Evolutionary conservation across 2,888 invertebrate genomes (phyloP).

Genomic region (Lymantria monacha): DNA sequence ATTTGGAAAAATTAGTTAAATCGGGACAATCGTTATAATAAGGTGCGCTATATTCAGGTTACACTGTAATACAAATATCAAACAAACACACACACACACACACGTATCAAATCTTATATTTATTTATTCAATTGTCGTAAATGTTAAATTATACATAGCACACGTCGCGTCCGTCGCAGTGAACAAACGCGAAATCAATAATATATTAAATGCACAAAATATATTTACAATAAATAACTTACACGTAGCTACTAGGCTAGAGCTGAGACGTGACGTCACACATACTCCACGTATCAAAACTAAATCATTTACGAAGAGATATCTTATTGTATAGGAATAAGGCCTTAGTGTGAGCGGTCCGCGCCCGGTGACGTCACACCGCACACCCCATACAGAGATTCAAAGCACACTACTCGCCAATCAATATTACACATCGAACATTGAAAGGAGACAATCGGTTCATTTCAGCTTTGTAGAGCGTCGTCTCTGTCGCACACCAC

Average conservation of each 20-base stretch:
- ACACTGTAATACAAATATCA: too few relatives aligned
- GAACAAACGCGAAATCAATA: constrained; percentile 40
- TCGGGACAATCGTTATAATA: too few relatives aligned
- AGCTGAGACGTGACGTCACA: neutral
- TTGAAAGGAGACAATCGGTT: too few relatives aligned
- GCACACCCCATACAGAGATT: too few relatives aligned
- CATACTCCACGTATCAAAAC: constrained; percentile 53
- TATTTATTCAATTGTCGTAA: constrained; percentile 41
- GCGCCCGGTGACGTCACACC: neutral
- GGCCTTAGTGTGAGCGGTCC: constrained; percentile 32
- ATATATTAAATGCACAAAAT: constrained; percentile 50
- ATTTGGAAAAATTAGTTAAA: too few relatives aligned
- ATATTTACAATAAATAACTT: constrained; percentile 13
- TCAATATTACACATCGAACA: too few relatives aligned
- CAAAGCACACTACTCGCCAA: too few relatives aligned
- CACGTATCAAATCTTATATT: too few relatives aligned
- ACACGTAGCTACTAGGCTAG: neutral
- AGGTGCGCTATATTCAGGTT: too few relatives aligned
- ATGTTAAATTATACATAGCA: constrained; percentile 43
- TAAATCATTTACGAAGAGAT: constrained; percentile 44
- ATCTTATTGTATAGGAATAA: constrained; percentile 40
- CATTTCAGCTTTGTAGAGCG: too few relatives aligned
- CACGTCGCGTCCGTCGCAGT: constrained; percentile 49
- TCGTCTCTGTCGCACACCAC: too few relatives aligned
- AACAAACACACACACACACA: too few relatives aligned